Percentiles rank a stretch among this genome's conserved stretches.
Conservation (phyloP, 2,888 invertebrate species). For the Chouioia cunea region DNA sequence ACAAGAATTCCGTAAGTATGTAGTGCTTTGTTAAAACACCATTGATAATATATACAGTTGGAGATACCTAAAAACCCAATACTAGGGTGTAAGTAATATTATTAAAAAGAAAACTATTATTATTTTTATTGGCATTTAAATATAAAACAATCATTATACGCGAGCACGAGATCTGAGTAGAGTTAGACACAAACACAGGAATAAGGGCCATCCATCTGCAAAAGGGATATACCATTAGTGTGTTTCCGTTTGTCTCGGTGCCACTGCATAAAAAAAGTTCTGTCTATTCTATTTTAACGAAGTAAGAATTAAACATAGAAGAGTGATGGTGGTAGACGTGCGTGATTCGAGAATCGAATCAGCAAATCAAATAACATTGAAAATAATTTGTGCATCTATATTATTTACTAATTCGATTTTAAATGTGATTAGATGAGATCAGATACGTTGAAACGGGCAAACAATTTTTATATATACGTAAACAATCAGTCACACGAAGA, state of each 20-base stretch:
- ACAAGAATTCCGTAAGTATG: slow-evolving; percentile 25
- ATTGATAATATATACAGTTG: slow-evolving; percentile 39
- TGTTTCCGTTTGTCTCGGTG: slow-evolving; percentile 26
- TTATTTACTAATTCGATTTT: too few relatives aligned
- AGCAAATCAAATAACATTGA: slow-evolving; percentile 20
- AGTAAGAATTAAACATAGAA: slow-evolving; percentile 1
- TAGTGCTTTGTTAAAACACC: slow-evolving; percentile 46
- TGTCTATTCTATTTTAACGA: slow-evolving; percentile 4
- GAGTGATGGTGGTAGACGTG: slow-evolving; percentile 15
- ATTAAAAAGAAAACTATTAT: not conserved
- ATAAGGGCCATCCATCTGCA: slow-evolving; percentile 30
- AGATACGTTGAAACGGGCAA: slow-evolving; percentile 4
- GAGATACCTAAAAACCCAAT: slow-evolving; percentile 42
- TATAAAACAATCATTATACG: slow-evolving; percentile 34
- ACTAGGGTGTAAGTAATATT: slow-evolving; percentile 35
- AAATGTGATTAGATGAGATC: not conserved
- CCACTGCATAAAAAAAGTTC: slow-evolving; percentile 18
- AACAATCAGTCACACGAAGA: slow-evolving; percentile 12
- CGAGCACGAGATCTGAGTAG: slow-evolving; percentile 35
- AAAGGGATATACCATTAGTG: slow-evolving; percentile 40
- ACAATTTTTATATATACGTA: slow-evolving; percentile 42
- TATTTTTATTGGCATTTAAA: slow-evolving; percentile 7
- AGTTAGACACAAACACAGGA: slow-evolving; percentile 51
- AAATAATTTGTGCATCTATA: not conserved
- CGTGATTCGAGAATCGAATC: slow-evolving; percentile 18